Evolutionary conservation across 2,113 vertebrate species (phyloP).

Genomic region (Thunnus thynnus): DNA sequence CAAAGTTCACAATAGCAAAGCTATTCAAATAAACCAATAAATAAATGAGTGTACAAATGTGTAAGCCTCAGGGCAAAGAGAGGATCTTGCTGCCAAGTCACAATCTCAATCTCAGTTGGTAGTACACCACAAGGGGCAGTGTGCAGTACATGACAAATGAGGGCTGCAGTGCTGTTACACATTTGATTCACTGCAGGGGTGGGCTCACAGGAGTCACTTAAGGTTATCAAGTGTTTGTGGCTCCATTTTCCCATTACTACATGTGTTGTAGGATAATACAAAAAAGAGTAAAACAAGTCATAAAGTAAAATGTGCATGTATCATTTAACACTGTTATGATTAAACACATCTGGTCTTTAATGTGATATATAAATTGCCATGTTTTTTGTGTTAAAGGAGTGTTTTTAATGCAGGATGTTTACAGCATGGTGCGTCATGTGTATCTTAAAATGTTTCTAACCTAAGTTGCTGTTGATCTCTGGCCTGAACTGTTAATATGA

Average conservation of each 20-base stretch:
- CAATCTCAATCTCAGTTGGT: conserved; percentile 62
- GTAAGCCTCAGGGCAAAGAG: conserved; percentile 68
- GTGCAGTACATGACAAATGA: conserved; percentile 35
- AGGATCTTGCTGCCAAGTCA: conserved; percentile 68
- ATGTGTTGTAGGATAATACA: not conserved
- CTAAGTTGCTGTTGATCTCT: conserved; percentile 8
- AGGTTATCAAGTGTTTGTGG: conserved; percentile 44
- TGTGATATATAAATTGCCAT: not conserved
- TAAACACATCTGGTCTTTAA: not conserved
- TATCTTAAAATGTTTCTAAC: not conserved
- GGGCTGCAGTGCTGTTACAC: conserved; percentile 36
- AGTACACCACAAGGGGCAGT: conserved; percentile 73
- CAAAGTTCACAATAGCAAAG: conserved; percentile 73
- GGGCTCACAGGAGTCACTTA: conserved; percentile 40
- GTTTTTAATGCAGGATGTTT: not conserved
- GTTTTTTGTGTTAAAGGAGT: too few species aligned
- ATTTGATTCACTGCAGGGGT: conserved; percentile 45
- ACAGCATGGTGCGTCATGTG: not conserved
- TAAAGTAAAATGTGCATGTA: not conserved
- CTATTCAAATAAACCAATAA: conserved; percentile 79
- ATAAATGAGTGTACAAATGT: conserved; percentile 77
- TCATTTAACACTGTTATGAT: not conserved
- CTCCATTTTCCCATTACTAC: not conserved
- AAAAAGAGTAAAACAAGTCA: not conserved
- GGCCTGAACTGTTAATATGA: conserved; percentile 15